Evolutionary conservation across 2,888 invertebrate genomes (phyloP), one percentile per base, ranked within the genome.

Genomic region (Tiphia femorata): DNA sequence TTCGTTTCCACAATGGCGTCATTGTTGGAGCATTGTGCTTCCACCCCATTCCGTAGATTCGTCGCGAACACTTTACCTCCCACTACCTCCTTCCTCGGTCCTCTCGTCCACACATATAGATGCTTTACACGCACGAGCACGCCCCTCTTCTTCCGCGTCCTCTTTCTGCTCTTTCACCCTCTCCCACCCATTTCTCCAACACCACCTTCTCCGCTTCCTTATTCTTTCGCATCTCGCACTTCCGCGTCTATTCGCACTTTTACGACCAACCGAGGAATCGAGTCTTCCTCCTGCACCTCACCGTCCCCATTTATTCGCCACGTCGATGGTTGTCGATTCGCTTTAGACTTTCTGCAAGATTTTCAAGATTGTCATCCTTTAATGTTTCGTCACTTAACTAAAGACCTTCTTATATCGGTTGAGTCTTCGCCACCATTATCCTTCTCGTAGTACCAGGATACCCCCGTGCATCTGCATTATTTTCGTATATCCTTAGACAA

Each of bases 1-100:
- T 79, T 77, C 77, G 75, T 77, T 72, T 78, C 73, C 76, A 79
- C 79, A 79, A 79, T 79, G 70, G 76, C 78, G 73, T 79, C 77
- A 79, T 79, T 79, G 77, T 72, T 71, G 73, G 69, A 67, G 76
- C 78, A 79, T 79, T 79, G 79, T 79, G 73, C 71, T 70, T 74
- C 70, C 68, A 69, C 67, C 74, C 76, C 67, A 72, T 74, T 73
- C 69, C 64, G 66, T 68, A 67, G 70, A 75, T 74, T 77, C 71
- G 75, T 75, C 75, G 74, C 78, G 75, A 76, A 77, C 75, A 74
- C 73, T 76, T 72, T 72, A 71, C 75, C 72, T 68, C 75, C 67
- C 68, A 64, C 69, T 61, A 50, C 62, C 64, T 56, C n/a, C 46
- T 58, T 40, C 48, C 50, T 62, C 61, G 52, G n/a, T n/a, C n/a